Evolutionary conservation across 2,797 vertebrate species (phyloP).

Genomic region (Malacoraja senta): DNA sequence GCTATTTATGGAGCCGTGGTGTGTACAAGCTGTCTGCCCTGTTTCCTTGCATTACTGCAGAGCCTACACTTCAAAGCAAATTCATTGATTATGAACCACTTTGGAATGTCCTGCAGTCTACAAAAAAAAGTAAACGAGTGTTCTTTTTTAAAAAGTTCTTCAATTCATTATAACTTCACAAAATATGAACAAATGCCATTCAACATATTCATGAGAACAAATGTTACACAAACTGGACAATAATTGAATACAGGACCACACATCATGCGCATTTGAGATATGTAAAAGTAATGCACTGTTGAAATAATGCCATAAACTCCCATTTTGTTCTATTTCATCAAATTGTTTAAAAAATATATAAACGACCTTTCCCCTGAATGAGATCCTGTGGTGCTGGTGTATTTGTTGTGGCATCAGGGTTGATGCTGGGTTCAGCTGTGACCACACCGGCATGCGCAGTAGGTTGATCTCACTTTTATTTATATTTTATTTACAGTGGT

Average conservation of each 20-base stretch:
- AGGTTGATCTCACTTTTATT: too few species aligned
- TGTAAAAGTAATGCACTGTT: neutral
- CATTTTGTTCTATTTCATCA: neutral
- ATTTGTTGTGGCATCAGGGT: too few species aligned
- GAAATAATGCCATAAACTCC: neutral
- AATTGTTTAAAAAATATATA: neutral
- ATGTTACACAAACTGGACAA: neutral
- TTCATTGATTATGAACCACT: too few species aligned
- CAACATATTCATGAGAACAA: neutral
- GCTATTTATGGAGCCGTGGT: neutral
- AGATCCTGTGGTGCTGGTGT: neutral
- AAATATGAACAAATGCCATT: neutral
- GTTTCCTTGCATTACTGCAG: neutral
- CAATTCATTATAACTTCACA: neutral
- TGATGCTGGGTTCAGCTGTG: too few species aligned
- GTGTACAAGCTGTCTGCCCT: neutral
- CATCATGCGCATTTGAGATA: too few species aligned
- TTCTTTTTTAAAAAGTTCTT: neutral
- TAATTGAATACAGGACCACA: neutral
- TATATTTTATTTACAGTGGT: too few species aligned
- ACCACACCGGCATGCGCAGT: too few species aligned
- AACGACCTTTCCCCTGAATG: neutral
- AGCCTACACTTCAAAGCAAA: neutral
- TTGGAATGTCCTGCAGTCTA: neutral
- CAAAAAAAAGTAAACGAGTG: neutral